These are phyloP conservation scores for Gymnocypris eckloni DNA, from an alignment of 2,797 vertebrate genomes.

Conservation along the genomic window DNA sequence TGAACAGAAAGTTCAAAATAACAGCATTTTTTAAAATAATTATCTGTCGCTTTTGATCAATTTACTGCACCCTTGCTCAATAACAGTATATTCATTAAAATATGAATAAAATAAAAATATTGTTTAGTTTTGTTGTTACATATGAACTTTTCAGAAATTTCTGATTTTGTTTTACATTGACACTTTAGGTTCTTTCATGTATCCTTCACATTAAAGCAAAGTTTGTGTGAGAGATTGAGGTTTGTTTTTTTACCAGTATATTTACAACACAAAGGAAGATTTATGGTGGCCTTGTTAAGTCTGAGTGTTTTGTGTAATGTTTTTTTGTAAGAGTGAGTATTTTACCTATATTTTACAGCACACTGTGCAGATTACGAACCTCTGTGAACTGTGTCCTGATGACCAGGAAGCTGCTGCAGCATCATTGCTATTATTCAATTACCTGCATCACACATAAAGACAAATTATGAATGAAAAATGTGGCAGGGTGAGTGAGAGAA, in stretches of 20 bases:
- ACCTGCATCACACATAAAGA: constrained; percentile 28
- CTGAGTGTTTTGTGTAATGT: neutral
- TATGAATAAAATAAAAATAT: neutral
- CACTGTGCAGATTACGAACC: neutral
- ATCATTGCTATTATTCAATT: constrained; percentile 30
- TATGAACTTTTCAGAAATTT: neutral
- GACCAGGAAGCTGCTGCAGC: neutral
- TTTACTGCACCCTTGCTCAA: neutral
- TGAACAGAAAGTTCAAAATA: neutral
- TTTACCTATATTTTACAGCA: constrained; percentile 12
- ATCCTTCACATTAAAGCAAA: neutral
- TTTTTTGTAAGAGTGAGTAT: neutral
- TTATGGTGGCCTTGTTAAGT: neutral
- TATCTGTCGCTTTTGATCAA: neutral
- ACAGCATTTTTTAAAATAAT: neutral
- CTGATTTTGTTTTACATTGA: neutral
- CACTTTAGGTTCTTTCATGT: neutral
- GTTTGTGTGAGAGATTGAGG: neutral
- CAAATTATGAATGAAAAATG: constrained; percentile 47
- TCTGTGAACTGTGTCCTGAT: constrained; percentile 13
- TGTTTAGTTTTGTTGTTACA: neutral
- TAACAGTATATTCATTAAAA: neutral
- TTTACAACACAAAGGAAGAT: constrained; percentile 1
- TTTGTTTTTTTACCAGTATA: neutral
- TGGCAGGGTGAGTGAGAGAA: neutral